Evolutionary conservation across 1,140 invertebrate genomes (phyloP).

Genomic region (Zaprionus ghesquierei): DNA sequence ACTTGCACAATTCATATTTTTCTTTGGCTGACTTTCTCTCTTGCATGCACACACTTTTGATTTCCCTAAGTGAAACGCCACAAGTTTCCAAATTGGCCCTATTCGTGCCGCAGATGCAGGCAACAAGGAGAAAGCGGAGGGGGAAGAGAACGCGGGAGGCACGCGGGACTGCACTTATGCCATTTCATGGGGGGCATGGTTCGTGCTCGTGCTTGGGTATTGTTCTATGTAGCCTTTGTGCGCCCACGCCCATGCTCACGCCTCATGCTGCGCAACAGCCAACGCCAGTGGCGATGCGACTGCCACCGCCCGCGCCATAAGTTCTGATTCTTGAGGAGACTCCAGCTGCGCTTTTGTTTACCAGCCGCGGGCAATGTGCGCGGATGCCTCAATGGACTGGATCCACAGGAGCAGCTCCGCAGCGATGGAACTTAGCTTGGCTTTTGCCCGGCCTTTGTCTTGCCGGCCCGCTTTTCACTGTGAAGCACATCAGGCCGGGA

Average conservation of each 20-base stretch:
- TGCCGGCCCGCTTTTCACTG: slow-evolving; percentile 5
- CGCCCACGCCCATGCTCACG: slow-evolving; percentile 1
- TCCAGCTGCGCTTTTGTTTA: slow-evolving; percentile 74
- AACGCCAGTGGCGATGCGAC: slow-evolving; percentile 28
- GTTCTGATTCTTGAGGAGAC: slow-evolving; percentile 60
- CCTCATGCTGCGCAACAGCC: slow-evolving; percentile 19
- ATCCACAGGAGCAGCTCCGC: neutral
- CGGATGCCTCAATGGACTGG: slow-evolving; percentile 38
- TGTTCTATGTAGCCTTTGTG: slow-evolving; percentile 68
- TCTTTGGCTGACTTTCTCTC: neutral
- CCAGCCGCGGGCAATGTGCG: slow-evolving; percentile 51
- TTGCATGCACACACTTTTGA: slow-evolving; percentile 60
- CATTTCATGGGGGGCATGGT: slow-evolving; percentile 40
- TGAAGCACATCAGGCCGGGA: slow-evolving; percentile 2
- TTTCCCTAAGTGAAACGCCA: slow-evolving; percentile 76
- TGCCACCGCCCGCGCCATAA: slow-evolving; percentile 41
- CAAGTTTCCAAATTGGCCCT: slow-evolving; percentile 73
- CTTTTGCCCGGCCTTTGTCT: slow-evolving; percentile 32
- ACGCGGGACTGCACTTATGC: slow-evolving; percentile 32
- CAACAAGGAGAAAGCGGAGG: neutral
- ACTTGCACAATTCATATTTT: neutral
- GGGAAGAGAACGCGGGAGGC: slow-evolving; percentile 46
- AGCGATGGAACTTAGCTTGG: slow-evolving; percentile 15
- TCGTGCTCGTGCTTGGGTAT: slow-evolving; percentile 30
- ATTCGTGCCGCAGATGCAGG: slow-evolving; percentile 33